Percentiles rank a stretch among this genome's conserved stretches.
These are phyloP conservation scores for Euplexia lucipara DNA, from an alignment of 2,888 invertebrate species.

Conservation along the genomic window DNA sequence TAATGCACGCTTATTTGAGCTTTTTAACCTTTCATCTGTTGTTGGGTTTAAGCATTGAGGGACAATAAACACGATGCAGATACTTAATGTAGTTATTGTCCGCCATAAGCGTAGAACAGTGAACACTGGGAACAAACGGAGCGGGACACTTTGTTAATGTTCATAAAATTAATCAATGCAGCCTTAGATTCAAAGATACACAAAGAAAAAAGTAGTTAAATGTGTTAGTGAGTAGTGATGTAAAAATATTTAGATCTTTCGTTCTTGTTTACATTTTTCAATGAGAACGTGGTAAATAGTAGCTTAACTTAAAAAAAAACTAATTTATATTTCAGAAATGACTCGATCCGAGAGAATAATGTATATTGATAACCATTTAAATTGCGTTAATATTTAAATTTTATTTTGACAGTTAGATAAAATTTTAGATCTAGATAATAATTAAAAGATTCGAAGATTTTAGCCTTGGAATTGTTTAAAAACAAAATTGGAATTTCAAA, in stretches of 20 bases:
- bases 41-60: conserved; percentile 87
- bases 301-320: background rate
- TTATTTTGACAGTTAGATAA: conserved; percentile 7
- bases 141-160: conserved; percentile 7
- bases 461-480: conserved; percentile 38
- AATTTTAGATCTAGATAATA: conserved; percentile 16
- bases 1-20: conserved; percentile 91
- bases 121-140: conserved; percentile 21
- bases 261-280: background rate
- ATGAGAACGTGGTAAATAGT: background rate
- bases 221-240: background rate
- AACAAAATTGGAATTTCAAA: conserved; percentile 13
- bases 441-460: conserved; percentile 12
- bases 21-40: conserved; percentile 90
- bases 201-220: background rate
- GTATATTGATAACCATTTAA: background rate
- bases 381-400: conserved; percentile 8
- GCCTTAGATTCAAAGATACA: conserved; percentile 1
- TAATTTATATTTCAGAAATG: background rate
- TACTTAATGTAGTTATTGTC: conserved; percentile 83
- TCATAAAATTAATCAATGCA: conserved; percentile 4
- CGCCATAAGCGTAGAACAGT: conserved; percentile 73
- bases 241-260: background rate
- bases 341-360: background rate
- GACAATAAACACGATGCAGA: conserved; percentile 87